Base-by-base conservation (phyloP, 2,888 invertebrate genomes). In the Falcaria lacertinaria region DNA sequence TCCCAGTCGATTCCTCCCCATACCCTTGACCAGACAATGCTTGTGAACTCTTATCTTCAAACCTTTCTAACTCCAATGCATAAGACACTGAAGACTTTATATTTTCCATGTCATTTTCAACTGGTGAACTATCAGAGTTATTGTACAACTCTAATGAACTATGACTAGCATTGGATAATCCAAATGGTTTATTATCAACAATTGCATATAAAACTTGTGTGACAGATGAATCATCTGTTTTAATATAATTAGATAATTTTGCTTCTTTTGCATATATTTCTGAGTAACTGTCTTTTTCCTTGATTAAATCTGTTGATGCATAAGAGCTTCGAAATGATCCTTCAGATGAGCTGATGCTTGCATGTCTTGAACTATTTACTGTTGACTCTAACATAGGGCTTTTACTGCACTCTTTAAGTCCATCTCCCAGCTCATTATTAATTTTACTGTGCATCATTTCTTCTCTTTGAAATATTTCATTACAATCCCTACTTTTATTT, bases 401-500 rank as follows among this genome's bases (percentile, higher is more conserved):
- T 28, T 28, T 28, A 19, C 6, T 3, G 6, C 3, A 6, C 19
- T 19, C 19, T 56, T 67, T 60, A 46, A 50, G 47, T 47, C 46
- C 40, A 45, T 54, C 44, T 44, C n/a, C 50, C 44, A 57, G 48
- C 39, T 46, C 54, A 39, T 54, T 51, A 44, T 44, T 44, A 38
- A 50, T 40, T 13, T 54, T 60, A 39, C 51, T 56, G 43, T 72
- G 68, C 45, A 52, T 38, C 50, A 53, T 42, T 48, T 63, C 76
- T 56, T 72, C 76, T 49, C 75, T 80, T 57, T 47, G 58, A 52
- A 67, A 57, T 49, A 61, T 56, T 58, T 72, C 74, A 69, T 74
- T 79, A 66, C 59, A 74, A 57, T 89, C 88, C 72, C 87, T 79
- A 74, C 83, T 86, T 72, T 89, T 89, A 71, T 89, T 89, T 70